Evolutionary conservation across 2,113 vertebrate species (phyloP), one percentile per base, ranked within the genome.

Genomic region (Thomomys bottae): DNA sequence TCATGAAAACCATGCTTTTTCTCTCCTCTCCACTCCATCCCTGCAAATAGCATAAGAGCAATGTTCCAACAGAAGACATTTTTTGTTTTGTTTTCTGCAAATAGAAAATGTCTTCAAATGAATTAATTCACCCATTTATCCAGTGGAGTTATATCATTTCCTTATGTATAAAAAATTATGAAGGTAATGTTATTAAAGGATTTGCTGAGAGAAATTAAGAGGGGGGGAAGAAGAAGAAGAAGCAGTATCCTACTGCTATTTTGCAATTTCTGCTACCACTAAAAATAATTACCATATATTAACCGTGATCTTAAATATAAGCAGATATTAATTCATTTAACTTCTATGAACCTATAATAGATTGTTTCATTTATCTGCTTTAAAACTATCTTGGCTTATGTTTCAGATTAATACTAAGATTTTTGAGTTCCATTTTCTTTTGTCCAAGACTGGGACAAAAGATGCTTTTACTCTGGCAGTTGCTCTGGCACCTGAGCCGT

Each of bases 341-440:
- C 79, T 34, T 42, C 64, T 38, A 88, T 24, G 83, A 30, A 64
- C 42, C 61, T 54, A 0, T n/a, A 12, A 66, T 11, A 89, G 34
- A 59, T 71, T 8, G 68, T 80, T 87, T 18, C 63, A 76, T 73
- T 88, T 79, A 78, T 57, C 49, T 20, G n/a, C 89, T 36, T 78
- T 7, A 54, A 92, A 87, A 61, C 79, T 54, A 63, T 54, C 18
- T 75, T 84, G 88, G 9, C 3, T 92, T 78, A 28, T 45, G 34
- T 49, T 93, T 93, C 82, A 91, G 38, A 28, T 84, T 82, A 87
- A 84, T 11, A 36, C 4, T 34, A 84, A 84, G 23, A 81, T 70
- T 54, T 54, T 54, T 15, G 14, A 17, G 18, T 54, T 54, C 49
- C 49, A 45, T 54, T 54, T 54, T 54, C 18, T 54, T 54, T 54